Evolutionary conservation across 1,140 invertebrate species (phyloP), one percentile per base, ranked within the genome.

Genomic region (Orchestia grillus): DNA sequence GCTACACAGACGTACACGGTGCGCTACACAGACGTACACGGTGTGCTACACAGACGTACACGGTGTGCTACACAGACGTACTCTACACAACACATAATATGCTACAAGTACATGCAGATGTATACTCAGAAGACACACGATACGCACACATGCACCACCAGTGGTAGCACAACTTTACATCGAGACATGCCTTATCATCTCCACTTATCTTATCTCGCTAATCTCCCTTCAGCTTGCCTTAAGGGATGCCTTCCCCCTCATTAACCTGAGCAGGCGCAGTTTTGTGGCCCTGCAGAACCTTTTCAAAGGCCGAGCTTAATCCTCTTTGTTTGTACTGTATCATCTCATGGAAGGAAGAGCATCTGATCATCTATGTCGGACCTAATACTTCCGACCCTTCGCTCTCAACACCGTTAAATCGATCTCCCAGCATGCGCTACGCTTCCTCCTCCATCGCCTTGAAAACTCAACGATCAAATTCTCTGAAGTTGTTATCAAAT

Each of bases 271-370:
- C 88, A 42, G 88, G 88, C 4, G 41, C 16, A 44, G 88, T 90
- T 90, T 90, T 90, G 88, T 90, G 88, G 42, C 88, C 88, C 88
- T 90, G 43, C 88, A 42, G 88, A 90, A 44, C 88, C 43, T 41
- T 41, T 90, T 44, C 43, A 90, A 90, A 44, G 43, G 41, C 88
- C 8, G 88, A 0, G 15, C 4, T 8, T 90, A 90, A 90, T 90
- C 88, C 43, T 15, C 41, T 42, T 90, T 90, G 88, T 90, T 90
- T 90, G 88, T 90, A 42, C 36, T 90, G 88, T 44, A 42, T 90
- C 88, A 90, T 90, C 88, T 44, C 43, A 90, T 90, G 88, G 88
- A 90, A 90, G 41, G 36, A 90, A 90, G 88, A 42, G 41, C 88
- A 90, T 90, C 88, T 90, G 88, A 90, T 90, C 88, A 90, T 42